Base-by-base conservation (phyloP, 2,797 vertebrate genomes). In the Xiphorhynchus erythropygius region DNA sequence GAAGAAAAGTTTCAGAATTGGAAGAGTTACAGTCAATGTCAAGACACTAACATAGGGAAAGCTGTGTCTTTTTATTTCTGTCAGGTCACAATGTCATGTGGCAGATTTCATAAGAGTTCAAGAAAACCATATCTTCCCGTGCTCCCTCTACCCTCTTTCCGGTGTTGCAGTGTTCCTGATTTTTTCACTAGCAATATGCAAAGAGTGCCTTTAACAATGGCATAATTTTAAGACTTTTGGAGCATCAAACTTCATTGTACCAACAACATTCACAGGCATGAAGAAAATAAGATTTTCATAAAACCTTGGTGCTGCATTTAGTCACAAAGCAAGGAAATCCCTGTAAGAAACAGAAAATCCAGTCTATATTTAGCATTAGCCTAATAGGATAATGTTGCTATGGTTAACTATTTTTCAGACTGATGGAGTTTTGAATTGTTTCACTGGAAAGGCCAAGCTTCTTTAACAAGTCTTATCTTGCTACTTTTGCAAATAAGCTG, bases 321-420 rank as follows among this genome's bases (percentile, higher is more conserved):
- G 67, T 74, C 64, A 90, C 59, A 88, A 79, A 90, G 77, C 49
- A 71, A 91, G 42, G 83, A 94, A 91, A 94, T 74, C 83, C 89
- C 46, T 47, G 42, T 65, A 93, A 87, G 63, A 76, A 93, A 82
- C 13, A 67, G 86, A 73, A 96, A 90, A 96, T 82, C 83, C 71
- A 47, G 74, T 81, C 92, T 91, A 94, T 93, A 92, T 94, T 96
- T 96, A 96, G 94, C 57, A 86, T 44, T 77, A 84, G 14, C 33
- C 21, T 94, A 96, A 94, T 21, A 57, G 77, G 96, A 91, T 96
- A 91, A 94, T 0, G 21, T 62, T 64, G 80, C 37, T 89, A 84
- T 0, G 27, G 59, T 89, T 93, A 87, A 53, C 39, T 84, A 6
- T 70, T 88, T 49, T 83, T 74, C 41, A 78, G 37, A 76, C 10